phyloP scores from a whole-genome alignment of 2,797 vertebrate genomes.

The Pangasius larnaudii region DNA sequence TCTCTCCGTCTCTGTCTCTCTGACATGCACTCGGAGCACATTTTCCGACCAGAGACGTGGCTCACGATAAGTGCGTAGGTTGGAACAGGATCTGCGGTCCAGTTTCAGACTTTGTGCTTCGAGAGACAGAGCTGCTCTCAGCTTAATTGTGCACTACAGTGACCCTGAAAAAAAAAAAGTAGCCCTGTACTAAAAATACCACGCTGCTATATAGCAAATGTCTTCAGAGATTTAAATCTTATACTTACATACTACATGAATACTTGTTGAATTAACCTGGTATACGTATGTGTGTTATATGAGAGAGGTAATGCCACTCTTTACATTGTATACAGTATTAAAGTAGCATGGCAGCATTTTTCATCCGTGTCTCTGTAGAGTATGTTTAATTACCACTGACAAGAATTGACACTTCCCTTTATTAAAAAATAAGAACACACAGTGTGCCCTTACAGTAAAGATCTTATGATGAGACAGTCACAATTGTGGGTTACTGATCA shows the following conservation, averaged over 20 bases:
- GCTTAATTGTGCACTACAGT: not conserved
- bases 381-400: too few relatives aligned
- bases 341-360: too few relatives aligned
- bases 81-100: not conserved
- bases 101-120: not conserved
- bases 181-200: not conserved
- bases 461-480: too few relatives aligned
- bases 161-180: not conserved
- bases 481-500: too few relatives aligned
- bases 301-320: too few relatives aligned
- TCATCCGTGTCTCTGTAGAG: too few relatives aligned
- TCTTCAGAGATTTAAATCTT: not conserved
- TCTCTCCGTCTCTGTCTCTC: not conserved
- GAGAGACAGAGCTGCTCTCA: not conserved
- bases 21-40: not conserved
- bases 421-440: too few relatives aligned
- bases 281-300: not conserved
- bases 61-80: not conserved
- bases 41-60: conserved; percentile 2
- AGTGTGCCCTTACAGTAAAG: too few relatives aligned
- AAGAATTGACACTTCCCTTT: too few relatives aligned
- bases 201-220: not conserved
- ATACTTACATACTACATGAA: not conserved
- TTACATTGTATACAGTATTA: too few relatives aligned
- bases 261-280: not conserved